A percentile compares a stretch with the other conserved stretches of the same genome.
These are phyloP conservation scores for Lepisosteus oculatus DNA, from an alignment of 2,113 vertebrate species.

Conservation along the genomic window DNA sequence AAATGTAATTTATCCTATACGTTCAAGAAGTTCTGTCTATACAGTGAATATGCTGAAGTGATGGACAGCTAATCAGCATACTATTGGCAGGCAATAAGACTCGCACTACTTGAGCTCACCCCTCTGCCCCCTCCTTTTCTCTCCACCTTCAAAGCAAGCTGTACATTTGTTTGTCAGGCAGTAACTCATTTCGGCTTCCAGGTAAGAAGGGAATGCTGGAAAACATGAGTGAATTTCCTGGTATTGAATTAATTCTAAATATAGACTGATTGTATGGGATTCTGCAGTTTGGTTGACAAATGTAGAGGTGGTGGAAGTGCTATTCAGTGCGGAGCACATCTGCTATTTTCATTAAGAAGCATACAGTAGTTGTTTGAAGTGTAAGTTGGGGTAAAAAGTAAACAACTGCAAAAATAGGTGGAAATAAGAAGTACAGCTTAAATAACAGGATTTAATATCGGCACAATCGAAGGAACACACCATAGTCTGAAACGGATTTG, in stretches of 20 bases:
- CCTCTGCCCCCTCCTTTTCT: not conserved
- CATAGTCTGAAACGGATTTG: constrained; percentile 2
- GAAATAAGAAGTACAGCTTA: constrained; percentile 36
- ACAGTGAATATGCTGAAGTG: not conserved
- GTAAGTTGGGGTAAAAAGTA: constrained; percentile 17
- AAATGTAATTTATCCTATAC: too few relatives aligned
- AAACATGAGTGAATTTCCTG: constrained; percentile 20
- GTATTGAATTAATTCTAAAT: constrained; percentile 32
- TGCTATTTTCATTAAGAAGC: constrained; percentile 57
- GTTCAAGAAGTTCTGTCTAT: not conserved
- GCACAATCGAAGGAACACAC: constrained; percentile 46
- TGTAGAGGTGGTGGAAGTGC: constrained; percentile 17
- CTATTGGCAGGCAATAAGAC: not conserved
- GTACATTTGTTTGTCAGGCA: not conserved
- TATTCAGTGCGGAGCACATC: constrained; percentile 44
- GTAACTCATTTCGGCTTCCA: not conserved
- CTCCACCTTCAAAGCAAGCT: not conserved
- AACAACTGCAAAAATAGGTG: constrained; percentile 55
- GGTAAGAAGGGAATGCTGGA: constrained; percentile 6
- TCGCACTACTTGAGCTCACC: not conserved
- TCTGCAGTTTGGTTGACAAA: constrained; percentile 6
- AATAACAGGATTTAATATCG: not conserved
- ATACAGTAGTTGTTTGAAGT: constrained; percentile 35
- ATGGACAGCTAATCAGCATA: not conserved
- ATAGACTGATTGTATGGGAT: constrained; percentile 17